Evolutionary conservation across 2,888 invertebrate genomes (phyloP), one percentile per base, ranked within the genome.

Genomic region (Prenolepis imparis): DNA sequence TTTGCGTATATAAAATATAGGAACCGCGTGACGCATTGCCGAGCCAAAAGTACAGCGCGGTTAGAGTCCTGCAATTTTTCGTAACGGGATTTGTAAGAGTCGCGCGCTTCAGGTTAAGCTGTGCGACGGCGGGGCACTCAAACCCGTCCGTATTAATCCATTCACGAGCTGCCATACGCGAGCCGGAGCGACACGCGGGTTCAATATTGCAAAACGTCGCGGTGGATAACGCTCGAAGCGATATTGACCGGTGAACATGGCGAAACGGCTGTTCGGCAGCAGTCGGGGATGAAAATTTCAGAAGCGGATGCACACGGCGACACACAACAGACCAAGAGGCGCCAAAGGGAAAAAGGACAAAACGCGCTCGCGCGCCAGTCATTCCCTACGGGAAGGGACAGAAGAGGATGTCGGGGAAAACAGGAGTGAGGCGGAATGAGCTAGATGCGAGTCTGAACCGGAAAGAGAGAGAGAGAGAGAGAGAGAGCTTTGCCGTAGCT

Each of bases 191-290:
- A 85, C 78, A 82, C 70, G 72, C 75, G 41, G 77, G 64, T 59
- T 81, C 77, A 82, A 77, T 86, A 86, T 83, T 83, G 85, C 86
- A 83, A 83, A 77, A 74, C 59, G 78, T 70, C 59, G n/a, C 44
- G 52, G 57, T 77, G 70, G 70, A 82, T 74, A 81, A 75, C 57
- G 66, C 70, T 81, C 75, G 86, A 81, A 81, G 72, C 81, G 83
- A 81, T 86, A 86, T 86, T 85, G 85, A 83, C 86, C 86, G 77
- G 21, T 83, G 28, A 28, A 75, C 85, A 84, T 41, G 59, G 77
- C 59, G 68, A 57, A 57, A 67, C 67, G 72, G 32, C 72, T 77
- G 66, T 72, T 66, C 67, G 66, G 55, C 48, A 72, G 39, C 66
- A 63, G 70, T 24, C 36, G 18, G 67, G 52, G 44, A 84, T 84